phyloP scores from a whole-genome alignment of 2,113 vertebrate genomes.

The Panthera leo region DNA sequence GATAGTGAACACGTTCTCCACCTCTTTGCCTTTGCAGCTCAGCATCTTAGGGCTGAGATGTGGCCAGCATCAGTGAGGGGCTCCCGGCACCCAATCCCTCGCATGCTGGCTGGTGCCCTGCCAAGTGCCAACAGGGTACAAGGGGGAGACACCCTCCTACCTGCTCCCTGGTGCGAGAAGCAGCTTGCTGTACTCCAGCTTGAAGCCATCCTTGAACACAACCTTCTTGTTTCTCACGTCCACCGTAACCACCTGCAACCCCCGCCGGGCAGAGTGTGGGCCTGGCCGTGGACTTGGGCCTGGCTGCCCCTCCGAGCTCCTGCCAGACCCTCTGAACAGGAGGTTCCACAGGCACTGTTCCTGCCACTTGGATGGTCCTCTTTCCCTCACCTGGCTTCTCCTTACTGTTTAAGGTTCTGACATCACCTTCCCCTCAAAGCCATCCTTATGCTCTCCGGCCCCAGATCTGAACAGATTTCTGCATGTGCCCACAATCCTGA shows the following conservation, averaged over 20 bases:
- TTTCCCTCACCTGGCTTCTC: not conserved
- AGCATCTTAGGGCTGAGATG: conserved; percentile 92
- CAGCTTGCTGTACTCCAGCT: conserved; percentile 97
- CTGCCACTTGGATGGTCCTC: not conserved
- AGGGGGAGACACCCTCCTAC: conserved; percentile 80
- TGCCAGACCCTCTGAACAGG: not conserved
- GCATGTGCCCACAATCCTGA: too few relatives aligned
- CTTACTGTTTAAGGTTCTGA: not conserved
- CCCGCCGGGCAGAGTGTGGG: not conserved
- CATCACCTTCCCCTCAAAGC: not conserved
- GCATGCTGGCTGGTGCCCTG: not conserved
- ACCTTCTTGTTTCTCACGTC: conserved; percentile 93
- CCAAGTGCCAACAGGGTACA: fast-evolving
- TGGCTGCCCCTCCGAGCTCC: not conserved
- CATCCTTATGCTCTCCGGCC: not conserved
- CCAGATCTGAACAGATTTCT: not conserved
- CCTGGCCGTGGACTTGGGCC: not conserved
- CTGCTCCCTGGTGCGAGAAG: conserved; percentile 96
- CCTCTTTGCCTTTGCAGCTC: conserved; percentile 95
- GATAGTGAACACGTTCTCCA: conserved; percentile 95
- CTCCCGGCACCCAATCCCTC: not conserved
- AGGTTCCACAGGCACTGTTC: not conserved
- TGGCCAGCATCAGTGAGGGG: not conserved
- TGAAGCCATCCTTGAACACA: conserved; percentile 94
- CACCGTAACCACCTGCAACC: conserved; percentile 90